Base-by-base conservation (phyloP, 1,140 invertebrate species). In the Euglossa dilemma region DNA sequence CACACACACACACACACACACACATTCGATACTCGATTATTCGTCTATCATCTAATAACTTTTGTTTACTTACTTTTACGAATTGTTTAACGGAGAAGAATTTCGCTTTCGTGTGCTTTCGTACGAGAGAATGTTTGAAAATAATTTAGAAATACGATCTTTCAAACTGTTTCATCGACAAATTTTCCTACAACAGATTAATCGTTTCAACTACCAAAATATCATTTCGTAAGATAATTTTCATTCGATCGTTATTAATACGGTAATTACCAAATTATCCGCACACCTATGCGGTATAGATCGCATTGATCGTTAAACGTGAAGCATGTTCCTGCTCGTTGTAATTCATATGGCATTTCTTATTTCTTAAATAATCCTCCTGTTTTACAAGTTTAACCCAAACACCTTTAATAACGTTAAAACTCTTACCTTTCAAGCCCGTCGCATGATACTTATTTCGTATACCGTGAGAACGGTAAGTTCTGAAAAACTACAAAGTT, bases 231-330 rank as follows among this genome's bases (percentile, higher is more conserved):
- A 47, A 25, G n/a, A 16, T 25, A 50, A 70, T 28, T 70, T 20
- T 70, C 14, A 9, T 70, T 52, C 16, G 14, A n/a, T 25, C 16
- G 6, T 20, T 28, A 7, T 52, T 18, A 28, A 28, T 18, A n/a
- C 14, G 16, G 18, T 20, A 28, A n/a, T 23, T 70, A 70, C 6
- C 8, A 28, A 75, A 20, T 50, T 12, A 45, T 6, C 45, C 67
- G 45, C 50, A 66, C 59, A 54, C 23, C 28, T 25, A 66, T 66
- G 36, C 14, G 43, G 28, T 45, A 66, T 36, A 20, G 8, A 25
- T 59, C 6, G 8, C 4, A 20, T 43, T 14, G 50, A 76, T 64
- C 8, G 20, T 87, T 80, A 84, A 90, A 87, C 86, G 87, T 80
- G 23, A 52, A n/a, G 52, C 47, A 47, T 28, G n/a, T 61, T 16